These are phyloP conservation scores for Procambarus virginalis DNA, from an alignment of 1,140 invertebrate species.

Conservation along the genomic window DNA sequence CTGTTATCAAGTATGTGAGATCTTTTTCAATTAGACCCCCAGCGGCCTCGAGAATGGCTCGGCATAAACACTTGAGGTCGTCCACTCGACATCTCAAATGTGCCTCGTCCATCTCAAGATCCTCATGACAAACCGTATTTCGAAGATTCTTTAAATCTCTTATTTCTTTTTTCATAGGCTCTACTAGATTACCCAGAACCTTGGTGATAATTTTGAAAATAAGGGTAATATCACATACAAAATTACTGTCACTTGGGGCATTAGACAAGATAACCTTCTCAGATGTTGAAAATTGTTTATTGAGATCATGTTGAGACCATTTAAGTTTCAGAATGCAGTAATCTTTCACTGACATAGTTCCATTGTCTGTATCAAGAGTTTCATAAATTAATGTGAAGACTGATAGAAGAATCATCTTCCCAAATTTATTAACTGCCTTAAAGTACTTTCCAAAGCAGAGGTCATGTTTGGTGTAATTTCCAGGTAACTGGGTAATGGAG, in stretches of 20 bases:
- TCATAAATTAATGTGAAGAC: conserved; percentile 30
- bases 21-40: not conserved
- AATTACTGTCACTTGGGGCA: not conserved
- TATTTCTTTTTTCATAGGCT: conserved; percentile 41
- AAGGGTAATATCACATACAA: conserved; percentile 45
- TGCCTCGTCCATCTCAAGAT: conserved; percentile 37
- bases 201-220: conserved; percentile 35
- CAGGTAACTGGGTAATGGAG: not conserved
- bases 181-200: conserved; percentile 27
- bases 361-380: conserved; percentile 29
- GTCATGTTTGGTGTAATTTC: conserved; percentile 41
- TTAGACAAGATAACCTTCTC: conserved; percentile 23
- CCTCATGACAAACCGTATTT: conserved; percentile 53
- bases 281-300: conserved; percentile 5
- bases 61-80: not conserved
- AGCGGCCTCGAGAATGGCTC: conserved; percentile 1
- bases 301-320: conserved; percentile 19
- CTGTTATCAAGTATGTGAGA: conserved; percentile 6
- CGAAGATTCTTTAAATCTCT: conserved; percentile 49
- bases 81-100: not conserved
- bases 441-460: conserved; percentile 58
- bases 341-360: conserved; percentile 23
- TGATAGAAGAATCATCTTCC: conserved; percentile 12
- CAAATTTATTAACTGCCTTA: conserved; percentile 50
- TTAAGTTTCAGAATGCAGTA: conserved; percentile 21